Percentiles rank a stretch among this genome's conserved stretches.
Evolutionary conservation across 2,113 vertebrate genomes (phyloP).

Genomic region (Saccopteryx leptura): DNA sequence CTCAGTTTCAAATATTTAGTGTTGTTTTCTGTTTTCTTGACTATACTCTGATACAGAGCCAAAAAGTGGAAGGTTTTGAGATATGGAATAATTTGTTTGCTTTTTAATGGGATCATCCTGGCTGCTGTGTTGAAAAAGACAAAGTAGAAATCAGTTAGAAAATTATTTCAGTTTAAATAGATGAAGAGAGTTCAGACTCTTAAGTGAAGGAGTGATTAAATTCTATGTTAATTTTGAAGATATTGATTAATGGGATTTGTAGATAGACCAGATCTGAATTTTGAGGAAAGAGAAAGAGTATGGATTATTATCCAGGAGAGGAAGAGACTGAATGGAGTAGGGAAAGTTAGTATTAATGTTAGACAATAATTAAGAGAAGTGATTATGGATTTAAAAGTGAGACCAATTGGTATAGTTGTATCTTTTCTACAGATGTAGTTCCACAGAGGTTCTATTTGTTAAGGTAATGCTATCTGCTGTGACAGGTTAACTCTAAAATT

Average conservation of each 20-base stretch:
- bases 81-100: not conserved
- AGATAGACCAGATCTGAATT: not conserved
- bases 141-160: not conserved
- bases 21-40: not conserved
- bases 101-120: not conserved
- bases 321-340: not conserved
- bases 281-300: not conserved
- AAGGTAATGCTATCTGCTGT: not conserved
- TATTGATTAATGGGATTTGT: not conserved
- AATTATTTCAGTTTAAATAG: not conserved
- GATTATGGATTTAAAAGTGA: constrained; percentile 16
- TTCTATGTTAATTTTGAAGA: not conserved
- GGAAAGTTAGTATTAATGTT: not conserved
- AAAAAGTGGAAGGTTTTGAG: not conserved
- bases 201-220: not conserved
- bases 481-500: not conserved
- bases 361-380: not conserved
- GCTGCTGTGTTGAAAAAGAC: not conserved
- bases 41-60: not conserved
- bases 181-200: not conserved
- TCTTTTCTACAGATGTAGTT: not conserved
- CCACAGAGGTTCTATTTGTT: not conserved
- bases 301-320: not conserved
- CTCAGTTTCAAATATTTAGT: not conserved
- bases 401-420: not conserved